Conservation (phyloP, 2,888 invertebrate genomes). For the Orthosia cruda region DNA sequence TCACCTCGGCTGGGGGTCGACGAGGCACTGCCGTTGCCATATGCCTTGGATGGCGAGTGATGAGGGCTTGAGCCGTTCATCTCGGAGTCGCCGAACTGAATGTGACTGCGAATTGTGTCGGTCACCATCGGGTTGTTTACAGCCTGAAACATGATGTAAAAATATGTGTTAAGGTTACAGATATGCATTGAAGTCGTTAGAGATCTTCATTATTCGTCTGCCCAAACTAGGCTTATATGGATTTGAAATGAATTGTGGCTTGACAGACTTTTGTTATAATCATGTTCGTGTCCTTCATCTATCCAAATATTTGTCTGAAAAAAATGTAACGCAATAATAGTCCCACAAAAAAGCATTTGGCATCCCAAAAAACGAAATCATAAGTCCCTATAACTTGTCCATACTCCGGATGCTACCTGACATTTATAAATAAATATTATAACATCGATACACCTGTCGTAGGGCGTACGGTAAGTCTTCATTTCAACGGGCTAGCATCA, state of each 20-base stretch:
- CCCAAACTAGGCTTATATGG: neutral
- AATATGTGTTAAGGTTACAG: neutral
- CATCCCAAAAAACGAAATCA: neutral
- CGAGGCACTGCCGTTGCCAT: conserved; percentile 83
- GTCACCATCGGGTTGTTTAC: conserved; percentile 90
- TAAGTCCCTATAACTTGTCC: neutral
- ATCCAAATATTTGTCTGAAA: neutral
- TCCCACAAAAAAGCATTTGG: neutral
- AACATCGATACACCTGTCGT: conserved; percentile 7
- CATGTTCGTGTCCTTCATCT: no score
- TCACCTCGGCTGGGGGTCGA: conserved; percentile 91
- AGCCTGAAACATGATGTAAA: conserved; percentile 77
- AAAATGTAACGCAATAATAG: neutral
- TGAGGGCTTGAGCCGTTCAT: conserved; percentile 83
- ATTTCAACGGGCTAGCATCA: neutral
- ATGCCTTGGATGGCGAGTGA: conserved; percentile 81
- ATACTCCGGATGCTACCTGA: neutral
- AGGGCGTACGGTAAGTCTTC: neutral
- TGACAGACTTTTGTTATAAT: neutral
- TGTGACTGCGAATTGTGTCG: conserved; percentile 92
- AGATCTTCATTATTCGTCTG: neutral
- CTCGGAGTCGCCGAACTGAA: conserved; percentile 90
- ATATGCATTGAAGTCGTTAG: neutral
- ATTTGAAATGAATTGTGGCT: neutral
- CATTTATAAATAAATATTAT: conserved; percentile 18